Evolutionary conservation across 2,888 invertebrate species (phyloP), one percentile per base, ranked within the genome.

Genomic region (Cenopis cana): DNA sequence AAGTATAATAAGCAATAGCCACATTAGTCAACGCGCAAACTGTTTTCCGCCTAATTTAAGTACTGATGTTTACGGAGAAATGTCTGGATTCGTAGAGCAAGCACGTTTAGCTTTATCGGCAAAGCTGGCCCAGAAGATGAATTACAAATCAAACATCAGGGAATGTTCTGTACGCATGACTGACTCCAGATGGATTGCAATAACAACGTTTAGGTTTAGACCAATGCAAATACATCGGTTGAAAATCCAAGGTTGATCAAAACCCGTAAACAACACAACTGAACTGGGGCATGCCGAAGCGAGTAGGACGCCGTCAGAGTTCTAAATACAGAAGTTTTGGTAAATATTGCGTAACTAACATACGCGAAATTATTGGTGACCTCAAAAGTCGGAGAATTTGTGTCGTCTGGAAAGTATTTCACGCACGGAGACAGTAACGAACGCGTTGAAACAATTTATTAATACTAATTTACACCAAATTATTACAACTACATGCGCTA

Each of bases 241-340:
- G 82, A 85, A 83, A 81, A 82, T 80, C 82, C 87, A 87, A 84
- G 84, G 85, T 82, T 86, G 82, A 82, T 82, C 77, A 78, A 81
- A 77, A 80, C 80, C 78, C 82, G 82, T 85, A 86, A 84, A 85
- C 83, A 83, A 78, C 74, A 74, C 76, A 85, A 85, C 81, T 85
- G 82, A 85, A 85, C 81, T 85, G 82, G 86, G 81, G 78, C 88
- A 80, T 76, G 76, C 74, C 73, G 75, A 57, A 78, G 74, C 76
- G 81, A 82, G 86, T 85, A 85, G 85, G 87, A 81, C 83, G 85
- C 78, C 75, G 71, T 80, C 80, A 79, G 78, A 81, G 75, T 79
- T 72, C 81, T 79, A 81, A 84, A 85, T 84, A 81, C 80, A 81
- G 76, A 77, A 79, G 74, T 74, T 73, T 76, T 76, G 78, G 75